Base-by-base conservation (phyloP, 2,888 invertebrate species). In the Drosophila nigritarsus region DNA sequence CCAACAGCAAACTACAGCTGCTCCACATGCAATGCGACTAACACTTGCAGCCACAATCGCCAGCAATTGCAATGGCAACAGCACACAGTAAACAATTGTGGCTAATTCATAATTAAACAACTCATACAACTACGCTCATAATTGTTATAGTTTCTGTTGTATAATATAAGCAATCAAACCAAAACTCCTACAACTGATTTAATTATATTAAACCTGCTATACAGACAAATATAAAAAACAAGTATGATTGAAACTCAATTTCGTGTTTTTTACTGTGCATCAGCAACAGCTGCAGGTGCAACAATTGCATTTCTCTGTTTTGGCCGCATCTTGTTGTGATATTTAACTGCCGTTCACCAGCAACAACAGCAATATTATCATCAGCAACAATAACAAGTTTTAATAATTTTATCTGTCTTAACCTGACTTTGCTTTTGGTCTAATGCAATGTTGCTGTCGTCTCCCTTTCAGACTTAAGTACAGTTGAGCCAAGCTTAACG, bases 401-500 rank as follows among this genome's bases (percentile, higher is more conserved):
- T 87, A 84, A 84, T 87, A 84, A 85, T 85, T 84, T 84, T 45
- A 84, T 84, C 73, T 42, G 56, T 53, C 51, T 55, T 20, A 60
- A 34, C 34, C 58, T 54, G 65, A 38, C 58, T 36, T 34, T 54
- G 42, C 32, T 53, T 55, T 60, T 65, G 61, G 59, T 32, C 30
- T 34, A 59, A 59, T 67, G 51, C 68, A 59, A 50, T 58, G 45
- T 38, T 38, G 24, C 42, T 69, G 40, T 34, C 49, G 42, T 42
- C 11, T 9, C 36, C 50, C 38, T 48, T 38, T 6, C 30, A 32
- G 20, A 61, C 55, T 54, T 55, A 63, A 54, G 82, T 83, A 82
- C 87, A 87, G 83, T 83, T 82, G 85, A 51, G 61, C 48, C 34
- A 29, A 38, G 66, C 71, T 79, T 85, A 86, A 89, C 89, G 89